phyloP scores from a whole-genome alignment of 2,797 vertebrate genomes.

The Hapalemur alaotrensis region DNA sequence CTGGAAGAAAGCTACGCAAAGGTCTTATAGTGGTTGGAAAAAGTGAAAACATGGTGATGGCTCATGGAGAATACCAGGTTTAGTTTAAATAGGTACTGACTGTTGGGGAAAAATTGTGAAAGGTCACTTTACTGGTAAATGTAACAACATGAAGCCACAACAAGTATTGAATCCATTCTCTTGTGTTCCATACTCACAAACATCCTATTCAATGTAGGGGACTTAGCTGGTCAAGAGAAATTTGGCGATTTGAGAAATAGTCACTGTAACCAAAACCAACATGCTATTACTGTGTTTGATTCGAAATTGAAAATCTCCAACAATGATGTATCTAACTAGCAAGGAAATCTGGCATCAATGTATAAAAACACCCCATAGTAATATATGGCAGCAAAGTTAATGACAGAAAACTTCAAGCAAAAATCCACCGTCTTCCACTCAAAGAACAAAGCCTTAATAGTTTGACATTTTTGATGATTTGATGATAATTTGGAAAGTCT shows the following conservation, averaged over 20 bases:
- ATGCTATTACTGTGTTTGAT: slow-evolving; percentile 94
- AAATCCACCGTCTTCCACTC: slow-evolving; percentile 94
- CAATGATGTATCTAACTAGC: slow-evolving; percentile 95
- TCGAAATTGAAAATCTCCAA: slow-evolving; percentile 95
- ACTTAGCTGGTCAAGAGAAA: slow-evolving; percentile 94
- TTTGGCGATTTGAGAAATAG: slow-evolving; percentile 92
- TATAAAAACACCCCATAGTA: slow-evolving; percentile 95
- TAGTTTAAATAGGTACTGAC: slow-evolving; percentile 90
- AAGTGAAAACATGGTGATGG: neutral
- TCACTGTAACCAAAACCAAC: slow-evolving; percentile 95
- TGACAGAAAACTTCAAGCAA: slow-evolving; percentile 95
- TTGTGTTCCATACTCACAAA: slow-evolving; percentile 95
- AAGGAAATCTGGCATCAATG: slow-evolving; percentile 93
- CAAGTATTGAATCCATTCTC: slow-evolving; percentile 93
- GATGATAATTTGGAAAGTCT: slow-evolving; percentile 86
- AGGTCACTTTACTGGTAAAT: slow-evolving; percentile 93
- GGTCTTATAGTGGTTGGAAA: neutral
- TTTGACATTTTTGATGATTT: slow-evolving; percentile 84
- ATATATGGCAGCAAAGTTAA: slow-evolving; percentile 96
- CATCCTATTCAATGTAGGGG: slow-evolving; percentile 93
- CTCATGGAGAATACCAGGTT: slow-evolving; percentile 84
- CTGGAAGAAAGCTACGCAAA: slow-evolving; percentile 37
- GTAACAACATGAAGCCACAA: slow-evolving; percentile 91
- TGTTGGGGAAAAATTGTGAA: slow-evolving; percentile 93
- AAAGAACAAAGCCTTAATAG: slow-evolving; percentile 93